phyloP scores from a whole-genome alignment of 2,888 invertebrate genomes.

The Cosmorhoe ocellata region DNA sequence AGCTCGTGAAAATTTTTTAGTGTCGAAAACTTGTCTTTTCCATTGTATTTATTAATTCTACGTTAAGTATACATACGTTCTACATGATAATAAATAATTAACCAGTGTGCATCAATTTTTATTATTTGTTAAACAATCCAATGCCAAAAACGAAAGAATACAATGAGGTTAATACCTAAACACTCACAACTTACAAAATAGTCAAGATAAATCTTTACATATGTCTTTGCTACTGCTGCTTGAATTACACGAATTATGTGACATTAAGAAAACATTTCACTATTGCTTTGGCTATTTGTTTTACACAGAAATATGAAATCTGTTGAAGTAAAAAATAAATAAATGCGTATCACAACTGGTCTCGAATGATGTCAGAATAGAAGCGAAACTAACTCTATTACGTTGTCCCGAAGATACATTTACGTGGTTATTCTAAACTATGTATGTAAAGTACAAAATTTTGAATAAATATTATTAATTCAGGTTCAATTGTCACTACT shows the following conservation, averaged over 20 bases:
- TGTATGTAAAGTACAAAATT: conserved; percentile 70
- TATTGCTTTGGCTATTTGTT: conserved; percentile 53
- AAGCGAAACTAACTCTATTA: conserved; percentile 15
- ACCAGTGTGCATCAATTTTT: conserved; percentile 39
- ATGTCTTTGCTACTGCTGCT: conserved; percentile 80
- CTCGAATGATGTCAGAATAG: conserved; percentile 24
- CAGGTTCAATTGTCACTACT: conserved; percentile 49
- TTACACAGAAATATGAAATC: no score
- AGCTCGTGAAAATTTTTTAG: conserved; percentile 75
- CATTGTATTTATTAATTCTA: conserved; percentile 53
- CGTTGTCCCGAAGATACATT: conserved; percentile 24
- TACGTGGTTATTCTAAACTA: conserved; percentile 33
- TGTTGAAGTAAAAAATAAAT: conserved; percentile 47
- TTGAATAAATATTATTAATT: conserved; percentile 40
- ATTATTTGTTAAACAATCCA: conserved; percentile 52
- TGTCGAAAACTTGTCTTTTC: conserved; percentile 78
- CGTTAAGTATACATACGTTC: conserved; percentile 47
- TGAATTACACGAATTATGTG: conserved; percentile 47
- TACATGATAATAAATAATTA: conserved; percentile 45
- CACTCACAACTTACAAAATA: conserved; percentile 62
- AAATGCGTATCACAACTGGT: conserved; percentile 68
- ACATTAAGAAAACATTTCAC: conserved; percentile 28
- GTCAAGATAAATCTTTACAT: conserved; percentile 51
- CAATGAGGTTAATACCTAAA: conserved; percentile 54
- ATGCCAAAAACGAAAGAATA: conserved; percentile 39